Conservation (phyloP, 2,888 invertebrate genomes). For the Ametastegia equiseti region DNA sequence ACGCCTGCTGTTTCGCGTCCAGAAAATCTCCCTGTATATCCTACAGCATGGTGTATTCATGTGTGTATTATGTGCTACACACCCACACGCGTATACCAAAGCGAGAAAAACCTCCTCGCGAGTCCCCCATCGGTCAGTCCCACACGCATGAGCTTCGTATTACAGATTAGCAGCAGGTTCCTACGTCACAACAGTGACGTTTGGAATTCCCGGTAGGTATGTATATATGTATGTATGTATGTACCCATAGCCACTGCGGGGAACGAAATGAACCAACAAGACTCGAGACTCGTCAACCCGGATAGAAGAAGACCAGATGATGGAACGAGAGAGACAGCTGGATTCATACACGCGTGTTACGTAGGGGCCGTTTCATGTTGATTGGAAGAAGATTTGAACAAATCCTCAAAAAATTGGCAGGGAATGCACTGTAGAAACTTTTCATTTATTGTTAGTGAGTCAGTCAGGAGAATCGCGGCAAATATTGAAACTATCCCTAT, state of each 20-base stretch:
- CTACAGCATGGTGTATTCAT: too few species aligned
- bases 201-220: slow-evolving; percentile 31
- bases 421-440: background rate
- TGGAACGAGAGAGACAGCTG: background rate
- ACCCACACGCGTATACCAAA: background rate
- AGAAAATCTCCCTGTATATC: too few species aligned
- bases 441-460: too few species aligned
- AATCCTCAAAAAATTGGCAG: background rate
- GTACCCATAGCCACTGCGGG: background rate
- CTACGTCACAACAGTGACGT: slow-evolving; percentile 40
- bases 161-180: slow-evolving; percentile 3
- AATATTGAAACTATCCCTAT: too few species aligned
- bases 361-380: background rate
- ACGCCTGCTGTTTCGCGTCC: too few species aligned
- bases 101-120: background rate
- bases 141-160: background rate
- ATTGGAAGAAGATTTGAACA: background rate
- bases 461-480: too few species aligned
- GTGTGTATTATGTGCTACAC: too few species aligned
- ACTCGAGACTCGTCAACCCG: slow-evolving; percentile 17
- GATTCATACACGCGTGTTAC: background rate
- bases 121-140: background rate
- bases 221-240: background rate
- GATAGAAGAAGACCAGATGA: slow-evolving; percentile 22
- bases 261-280: background rate